phyloP scores from a whole-genome alignment of 2,113 vertebrate species.

The Callocephalon fimbriatum region DNA sequence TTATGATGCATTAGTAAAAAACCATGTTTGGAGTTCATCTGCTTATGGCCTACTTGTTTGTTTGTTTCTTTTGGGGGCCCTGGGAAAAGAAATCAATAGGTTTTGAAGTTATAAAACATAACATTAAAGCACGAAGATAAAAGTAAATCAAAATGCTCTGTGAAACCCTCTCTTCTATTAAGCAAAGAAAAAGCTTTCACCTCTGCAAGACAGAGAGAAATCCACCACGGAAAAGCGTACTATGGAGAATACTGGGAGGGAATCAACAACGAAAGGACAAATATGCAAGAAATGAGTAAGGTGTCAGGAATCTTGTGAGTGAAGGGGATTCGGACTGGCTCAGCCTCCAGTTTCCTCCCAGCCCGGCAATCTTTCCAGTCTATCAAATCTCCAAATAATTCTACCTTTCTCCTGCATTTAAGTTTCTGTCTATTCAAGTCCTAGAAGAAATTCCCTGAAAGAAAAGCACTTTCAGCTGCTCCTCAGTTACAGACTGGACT shows the following conservation, averaged over 20 bases:
- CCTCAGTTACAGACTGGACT: background rate
- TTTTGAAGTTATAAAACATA: background rate
- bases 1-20: background rate
- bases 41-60: background rate
- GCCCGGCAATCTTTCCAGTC: background rate
- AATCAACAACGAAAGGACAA: background rate
- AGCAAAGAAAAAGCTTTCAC: background rate
- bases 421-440: rapidly evolving
- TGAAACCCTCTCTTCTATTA: background rate
- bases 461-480: background rate
- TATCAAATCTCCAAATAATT: rapidly evolving
- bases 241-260: background rate
- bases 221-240: background rate
- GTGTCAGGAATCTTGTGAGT: rapidly evolving
- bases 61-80: background rate
- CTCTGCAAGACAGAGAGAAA: background rate
- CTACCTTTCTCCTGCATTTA: background rate
- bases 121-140: conserved; percentile 24
- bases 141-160: background rate
- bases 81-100: background rate
- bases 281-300: rapidly evolving
- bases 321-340: background rate
- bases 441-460: background rate
- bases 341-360: background rate
- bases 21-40: background rate